Evolutionary conservation across 2,113 vertebrate species (phyloP), one percentile per base, ranked within the genome.

Genomic region (Tychaedon coryphoeus): DNA sequence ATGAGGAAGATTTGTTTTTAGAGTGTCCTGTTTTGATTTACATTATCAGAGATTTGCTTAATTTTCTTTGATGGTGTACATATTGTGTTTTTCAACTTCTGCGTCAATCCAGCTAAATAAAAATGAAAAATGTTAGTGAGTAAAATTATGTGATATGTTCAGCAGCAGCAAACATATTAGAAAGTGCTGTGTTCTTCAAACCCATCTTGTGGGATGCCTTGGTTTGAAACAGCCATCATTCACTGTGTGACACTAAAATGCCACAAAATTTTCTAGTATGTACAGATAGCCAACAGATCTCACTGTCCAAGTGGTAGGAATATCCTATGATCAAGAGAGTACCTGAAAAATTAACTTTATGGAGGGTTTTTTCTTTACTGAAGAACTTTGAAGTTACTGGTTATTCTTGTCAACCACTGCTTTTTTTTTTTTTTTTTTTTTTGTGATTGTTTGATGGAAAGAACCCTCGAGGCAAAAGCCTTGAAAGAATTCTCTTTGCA

Each of bases 391-490:
- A 58, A 38, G 31, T n/a, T 34, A 13, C 20, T n/a, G 2, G 0
- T 42, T 7, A 4, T 72, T 50, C 48, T 36, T 48, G 18, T 45
- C 1, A 3, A 1, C 11, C 22, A 3, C 16, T 19, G 5, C 2
- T 19, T 43, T 0, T 19, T 3, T 19, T 43, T 0, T 17, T 43
- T 43, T 43, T 19, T 5, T 19, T 18, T 31, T 42, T 5, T 20
- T 24, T 14, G 14, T 78, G 43, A 50, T 18, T 67, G 4, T 50
- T 77, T n/a, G 11, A 29, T 43, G 5, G 26, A 61, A 94, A 67
- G 15, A 85, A 58, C 5, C 3, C 14, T 70, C 2, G 1, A 61
- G 56, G 31, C 9, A 65, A 65, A 83, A 75, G 9, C 2, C 4
- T 10, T 40, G 26, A 29, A 40, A 58, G 5, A 70, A 48, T 8